A percentile compares a stretch with the other conserved stretches of the same genome.
Conservation (phyloP, 2,888 invertebrate species). For the Terebella lapidaria region DNA sequence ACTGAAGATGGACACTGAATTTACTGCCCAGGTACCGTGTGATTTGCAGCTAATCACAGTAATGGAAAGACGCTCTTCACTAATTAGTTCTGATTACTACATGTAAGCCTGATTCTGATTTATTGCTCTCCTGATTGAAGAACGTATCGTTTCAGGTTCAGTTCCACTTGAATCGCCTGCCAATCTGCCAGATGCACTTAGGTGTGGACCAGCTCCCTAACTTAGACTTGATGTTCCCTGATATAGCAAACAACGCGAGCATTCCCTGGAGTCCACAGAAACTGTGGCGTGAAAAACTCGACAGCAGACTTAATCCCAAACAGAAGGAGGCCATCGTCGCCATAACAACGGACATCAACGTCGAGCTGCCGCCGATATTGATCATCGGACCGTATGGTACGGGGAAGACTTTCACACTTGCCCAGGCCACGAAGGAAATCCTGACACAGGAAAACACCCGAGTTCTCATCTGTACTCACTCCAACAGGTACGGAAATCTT, state of each 20-base stretch:
- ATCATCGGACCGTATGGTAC: conserved; percentile 69
- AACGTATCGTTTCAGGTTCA: conserved; percentile 58
- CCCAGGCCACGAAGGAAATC: conserved; percentile 67
- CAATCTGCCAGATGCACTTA: conserved; percentile 79
- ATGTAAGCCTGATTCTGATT: too few relatives aligned
- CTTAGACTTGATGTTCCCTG: conserved; percentile 69
- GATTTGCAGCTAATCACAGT: too few relatives aligned
- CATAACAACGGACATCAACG: conserved; percentile 58
- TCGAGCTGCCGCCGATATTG: conserved; percentile 35
- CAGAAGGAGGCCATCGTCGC: conserved; percentile 75
- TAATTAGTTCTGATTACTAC: too few relatives aligned
- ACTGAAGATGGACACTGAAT: conserved; percentile 63
- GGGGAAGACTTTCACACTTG: conserved; percentile 73
- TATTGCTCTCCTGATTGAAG: too few relatives aligned
- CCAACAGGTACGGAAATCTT: conserved; percentile 61
- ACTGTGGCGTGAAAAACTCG: conserved; percentile 63
- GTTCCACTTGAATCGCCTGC: conserved; percentile 73
- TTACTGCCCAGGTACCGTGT: conserved; percentile 65
- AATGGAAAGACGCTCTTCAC: too few relatives aligned
- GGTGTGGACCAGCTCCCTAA: conserved; percentile 73
- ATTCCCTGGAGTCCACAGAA: conserved; percentile 12
- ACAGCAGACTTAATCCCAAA: conserved; percentile 67
- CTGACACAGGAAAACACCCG: conserved; percentile 63
- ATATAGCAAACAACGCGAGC: conserved; percentile 46
- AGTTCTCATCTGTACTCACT: conserved; percentile 79